Evolutionary conservation across 2,113 vertebrate species (phyloP).

Genomic region (Rhabdomys dilectus): DNA sequence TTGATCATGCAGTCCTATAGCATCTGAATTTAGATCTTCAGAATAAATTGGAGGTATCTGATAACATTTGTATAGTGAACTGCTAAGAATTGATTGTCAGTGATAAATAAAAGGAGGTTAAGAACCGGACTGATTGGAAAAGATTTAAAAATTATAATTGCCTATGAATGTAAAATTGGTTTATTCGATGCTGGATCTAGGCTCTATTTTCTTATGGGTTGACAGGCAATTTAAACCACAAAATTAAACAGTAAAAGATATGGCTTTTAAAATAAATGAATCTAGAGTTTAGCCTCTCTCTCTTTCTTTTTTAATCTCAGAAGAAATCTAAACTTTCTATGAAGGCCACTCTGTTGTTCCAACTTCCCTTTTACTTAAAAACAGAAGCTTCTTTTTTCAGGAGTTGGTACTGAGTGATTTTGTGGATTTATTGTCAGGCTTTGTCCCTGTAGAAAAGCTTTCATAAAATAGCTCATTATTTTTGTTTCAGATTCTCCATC

Average conservation of each 20-base stretch:
- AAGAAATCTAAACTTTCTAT: constrained; percentile 74
- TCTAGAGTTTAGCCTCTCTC: constrained; percentile 72
- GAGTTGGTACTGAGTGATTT: background rate
- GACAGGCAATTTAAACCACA: constrained; percentile 84
- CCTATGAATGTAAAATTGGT: constrained; percentile 78
- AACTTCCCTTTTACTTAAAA: constrained; percentile 73
- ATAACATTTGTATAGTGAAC: constrained; percentile 78
- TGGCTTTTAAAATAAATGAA: constrained; percentile 82
- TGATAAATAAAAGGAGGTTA: constrained; percentile 76
- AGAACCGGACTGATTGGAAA: constrained; percentile 67
- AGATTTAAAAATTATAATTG: constrained; percentile 75
- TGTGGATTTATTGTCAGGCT: background rate
- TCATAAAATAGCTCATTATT: constrained; percentile 30
- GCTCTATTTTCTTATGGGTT: constrained; percentile 82
- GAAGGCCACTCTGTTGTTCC: constrained; percentile 63
- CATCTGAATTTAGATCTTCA: constrained; percentile 58
- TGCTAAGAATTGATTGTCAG: constrained; percentile 76
- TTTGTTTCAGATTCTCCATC: background rate
- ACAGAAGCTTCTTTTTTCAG: constrained; percentile 64
- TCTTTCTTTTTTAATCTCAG: constrained; percentile 61
- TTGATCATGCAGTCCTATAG: constrained; percentile 67
- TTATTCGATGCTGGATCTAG: constrained; percentile 66
- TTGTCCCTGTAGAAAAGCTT: constrained; percentile 26
- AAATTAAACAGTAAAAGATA: constrained; percentile 84
- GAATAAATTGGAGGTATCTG: constrained; percentile 68